Percentiles rank a stretch among this genome's conserved stretches.
Conservation (phyloP, 2,797 vertebrate genomes). For the Phalloptychus januarius region DNA sequence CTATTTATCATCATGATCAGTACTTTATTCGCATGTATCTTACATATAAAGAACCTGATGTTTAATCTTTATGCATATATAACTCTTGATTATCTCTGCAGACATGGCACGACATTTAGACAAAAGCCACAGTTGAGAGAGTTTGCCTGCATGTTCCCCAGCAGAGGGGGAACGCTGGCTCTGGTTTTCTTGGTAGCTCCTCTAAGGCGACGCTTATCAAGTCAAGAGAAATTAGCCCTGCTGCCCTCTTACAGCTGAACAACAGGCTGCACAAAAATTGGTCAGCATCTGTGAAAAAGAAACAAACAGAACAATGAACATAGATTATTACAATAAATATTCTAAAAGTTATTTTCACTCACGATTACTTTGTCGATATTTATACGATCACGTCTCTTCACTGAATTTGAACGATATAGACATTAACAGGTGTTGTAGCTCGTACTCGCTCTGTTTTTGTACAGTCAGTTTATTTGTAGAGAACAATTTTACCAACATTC, state of each 20-base stretch:
- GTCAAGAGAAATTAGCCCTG: constrained; percentile 22
- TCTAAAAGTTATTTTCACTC: background rate
- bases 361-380: background rate
- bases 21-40: background rate
- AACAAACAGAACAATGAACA: constrained; percentile 1
- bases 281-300: constrained; percentile 45
- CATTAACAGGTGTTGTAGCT: background rate
- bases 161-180: constrained; percentile 31
- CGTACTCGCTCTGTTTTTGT: background rate
- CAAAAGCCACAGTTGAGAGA: constrained; percentile 8
- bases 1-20: background rate
- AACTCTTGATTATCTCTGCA: constrained; percentile 1
- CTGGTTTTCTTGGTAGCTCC: constrained; percentile 34
- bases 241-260: constrained; percentile 23
- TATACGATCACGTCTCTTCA: background rate
- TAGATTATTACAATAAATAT: background rate
- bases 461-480: background rate
- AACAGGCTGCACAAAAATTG: constrained; percentile 10
- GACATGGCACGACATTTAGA: constrained; percentile 25
- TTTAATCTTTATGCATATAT: background rate
- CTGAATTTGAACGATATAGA: background rate
- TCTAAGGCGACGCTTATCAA: constrained; percentile 22
- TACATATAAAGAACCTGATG: background rate
- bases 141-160: constrained; percentile 12
- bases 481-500: background rate